phyloP scores from a whole-genome alignment of 1,140 invertebrate species.

The Drosophila rufa region DNA sequence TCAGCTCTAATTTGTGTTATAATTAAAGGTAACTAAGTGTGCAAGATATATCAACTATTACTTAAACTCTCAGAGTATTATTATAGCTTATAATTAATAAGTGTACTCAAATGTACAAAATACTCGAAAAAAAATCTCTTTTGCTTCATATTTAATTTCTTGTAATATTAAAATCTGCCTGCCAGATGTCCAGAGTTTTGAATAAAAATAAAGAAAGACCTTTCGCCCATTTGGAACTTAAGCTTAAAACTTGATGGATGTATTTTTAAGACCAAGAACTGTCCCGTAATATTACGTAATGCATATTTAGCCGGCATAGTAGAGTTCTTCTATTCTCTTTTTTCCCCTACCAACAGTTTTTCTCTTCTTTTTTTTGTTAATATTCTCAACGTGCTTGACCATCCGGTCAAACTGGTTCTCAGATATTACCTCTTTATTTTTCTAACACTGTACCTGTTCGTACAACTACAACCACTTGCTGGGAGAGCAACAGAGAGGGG shows the following conservation, averaged over 20 bases:
- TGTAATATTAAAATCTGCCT: neutral
- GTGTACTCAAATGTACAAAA: neutral
- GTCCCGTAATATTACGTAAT: conserved; percentile 41
- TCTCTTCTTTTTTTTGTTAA: conserved; percentile 23
- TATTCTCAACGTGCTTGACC: conserved; percentile 50
- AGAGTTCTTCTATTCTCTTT: conserved; percentile 20
- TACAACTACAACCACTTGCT: conserved; percentile 21
- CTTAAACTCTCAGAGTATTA: too few relatives aligned
- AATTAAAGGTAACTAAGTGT: neutral
- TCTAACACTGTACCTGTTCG: conserved; percentile 44
- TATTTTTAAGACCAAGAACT: neutral
- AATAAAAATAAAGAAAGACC: too few relatives aligned
- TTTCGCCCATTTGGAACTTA: neutral
- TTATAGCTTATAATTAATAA: neutral
- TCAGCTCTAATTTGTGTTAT: neutral
- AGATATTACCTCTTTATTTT: conserved; percentile 28
- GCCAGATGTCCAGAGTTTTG: neutral
- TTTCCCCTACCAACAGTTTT: conserved; percentile 4
- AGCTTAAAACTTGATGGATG: neutral
- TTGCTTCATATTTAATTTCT: neutral
- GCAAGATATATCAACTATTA: neutral
- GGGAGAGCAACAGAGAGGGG: neutral
- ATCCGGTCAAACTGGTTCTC: conserved; percentile 50
- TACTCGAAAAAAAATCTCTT: neutral
- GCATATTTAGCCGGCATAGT: conserved; percentile 4